Evolutionary conservation across 2,888 invertebrate genomes (phyloP).

Genomic region (Chesias legatella): DNA sequence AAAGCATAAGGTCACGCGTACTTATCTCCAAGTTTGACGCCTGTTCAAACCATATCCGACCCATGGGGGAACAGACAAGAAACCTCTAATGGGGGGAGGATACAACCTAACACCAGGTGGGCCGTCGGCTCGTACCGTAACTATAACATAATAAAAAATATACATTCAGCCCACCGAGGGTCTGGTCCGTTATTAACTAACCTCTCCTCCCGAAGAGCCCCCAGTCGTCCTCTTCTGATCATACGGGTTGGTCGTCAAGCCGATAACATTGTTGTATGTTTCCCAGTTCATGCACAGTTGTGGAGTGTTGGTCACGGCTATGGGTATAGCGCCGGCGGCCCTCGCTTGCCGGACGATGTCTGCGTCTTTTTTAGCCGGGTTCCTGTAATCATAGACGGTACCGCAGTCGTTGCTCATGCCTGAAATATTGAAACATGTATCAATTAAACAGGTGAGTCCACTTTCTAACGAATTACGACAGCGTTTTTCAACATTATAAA

Average conservation of each 20-base stretch:
- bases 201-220: conserved; percentile 95
- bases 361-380: conserved; percentile 86
- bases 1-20: no score
- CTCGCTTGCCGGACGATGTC: conserved; percentile 84
- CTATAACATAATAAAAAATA: no score
- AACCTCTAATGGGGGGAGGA: no score
- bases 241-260: conserved; percentile 93
- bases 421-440: conserved; percentile 51
- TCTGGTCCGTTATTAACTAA: conserved; percentile 38
- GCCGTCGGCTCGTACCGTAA: no score
- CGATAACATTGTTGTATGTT: conserved; percentile 92
- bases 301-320: conserved; percentile 94
- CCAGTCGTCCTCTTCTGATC: conserved; percentile 90
- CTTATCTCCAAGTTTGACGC: no score
- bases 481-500: no score
- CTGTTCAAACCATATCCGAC: no score
- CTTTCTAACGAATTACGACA: no score
- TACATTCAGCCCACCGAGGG: no score
- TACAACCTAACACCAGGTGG: no score
- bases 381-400: conserved; percentile 76
- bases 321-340: conserved; percentile 90
- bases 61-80: no score
- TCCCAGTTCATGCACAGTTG: conserved; percentile 96
- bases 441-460: no score
- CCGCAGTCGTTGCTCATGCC: conserved; percentile 90